Evolutionary conservation across 2,797 vertebrate species (phyloP).

Genomic region (Cynodonichthys magdalenae): DNA sequence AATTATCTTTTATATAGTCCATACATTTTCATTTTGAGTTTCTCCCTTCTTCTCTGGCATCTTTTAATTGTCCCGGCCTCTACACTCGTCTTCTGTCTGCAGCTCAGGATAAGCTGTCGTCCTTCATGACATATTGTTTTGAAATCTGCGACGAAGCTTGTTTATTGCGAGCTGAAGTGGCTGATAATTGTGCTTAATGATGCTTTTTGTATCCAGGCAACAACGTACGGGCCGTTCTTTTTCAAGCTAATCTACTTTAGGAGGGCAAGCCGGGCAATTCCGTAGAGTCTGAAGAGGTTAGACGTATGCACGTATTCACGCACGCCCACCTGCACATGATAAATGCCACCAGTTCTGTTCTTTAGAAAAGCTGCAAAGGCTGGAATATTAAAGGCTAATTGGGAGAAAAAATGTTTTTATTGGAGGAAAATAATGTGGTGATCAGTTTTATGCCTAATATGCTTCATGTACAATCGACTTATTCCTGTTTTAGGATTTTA

Average conservation of each 20-base stretch:
- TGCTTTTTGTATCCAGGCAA: slow-evolving; percentile 88
- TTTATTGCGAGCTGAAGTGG: slow-evolving; percentile 75
- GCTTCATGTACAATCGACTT: background rate
- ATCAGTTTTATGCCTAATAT: background rate
- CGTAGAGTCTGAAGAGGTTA: slow-evolving; percentile 57
- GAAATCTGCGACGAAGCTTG: slow-evolving; percentile 66
- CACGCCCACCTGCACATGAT: slow-evolving; percentile 38
- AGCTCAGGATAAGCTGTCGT: slow-evolving; percentile 31
- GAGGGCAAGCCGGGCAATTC: slow-evolving; percentile 59
- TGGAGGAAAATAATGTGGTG: background rate
- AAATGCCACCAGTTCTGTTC: slow-evolving; percentile 46
- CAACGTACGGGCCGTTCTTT: slow-evolving; percentile 61
- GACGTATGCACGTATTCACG: slow-evolving; percentile 18
- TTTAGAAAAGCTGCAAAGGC: slow-evolving; percentile 4
- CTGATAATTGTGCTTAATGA: slow-evolving; percentile 81
- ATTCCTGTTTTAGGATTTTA: no score
- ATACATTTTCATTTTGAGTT: background rate
- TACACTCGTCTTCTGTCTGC: slow-evolving; percentile 3
- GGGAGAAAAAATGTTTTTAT: slow-evolving; percentile 15
- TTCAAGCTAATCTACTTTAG: slow-evolving; percentile 72
- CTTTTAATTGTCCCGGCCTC: background rate
- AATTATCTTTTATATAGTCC: background rate
- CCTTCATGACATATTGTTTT: slow-evolving; percentile 70
- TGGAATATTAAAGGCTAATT: slow-evolving; percentile 22
- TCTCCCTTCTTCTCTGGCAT: background rate